Conservation (phyloP, 2,888 invertebrate species). For the Nysson spinosus region DNA sequence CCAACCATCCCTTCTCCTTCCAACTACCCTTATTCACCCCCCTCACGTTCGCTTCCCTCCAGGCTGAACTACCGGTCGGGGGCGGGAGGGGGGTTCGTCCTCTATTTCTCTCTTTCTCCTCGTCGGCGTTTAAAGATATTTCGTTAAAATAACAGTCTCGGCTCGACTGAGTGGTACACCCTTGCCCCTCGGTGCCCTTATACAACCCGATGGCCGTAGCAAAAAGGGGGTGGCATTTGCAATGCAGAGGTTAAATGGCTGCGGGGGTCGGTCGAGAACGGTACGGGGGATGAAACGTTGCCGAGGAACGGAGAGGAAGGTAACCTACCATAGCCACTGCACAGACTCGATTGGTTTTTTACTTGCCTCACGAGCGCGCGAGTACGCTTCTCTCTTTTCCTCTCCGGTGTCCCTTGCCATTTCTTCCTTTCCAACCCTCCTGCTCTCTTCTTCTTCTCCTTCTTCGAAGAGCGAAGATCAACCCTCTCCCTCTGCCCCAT, state of each 20-base stretch:
- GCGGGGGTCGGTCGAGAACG: constrained; percentile 62
- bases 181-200: constrained; percentile 47
- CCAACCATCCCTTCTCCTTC: constrained; percentile 46
- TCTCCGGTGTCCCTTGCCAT: constrained; percentile 30
- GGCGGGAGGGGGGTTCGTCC: constrained; percentile 42
- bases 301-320: constrained; percentile 54
- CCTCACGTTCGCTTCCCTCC: constrained; percentile 31
- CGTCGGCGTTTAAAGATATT: constrained; percentile 76
- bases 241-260: constrained; percentile 78
- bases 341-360: constrained; percentile 77
- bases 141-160: constrained; percentile 77
- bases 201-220: constrained; percentile 58
- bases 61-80: constrained; percentile 45
- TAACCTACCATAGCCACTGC: constrained; percentile 63
- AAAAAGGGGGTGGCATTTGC: constrained; percentile 77
- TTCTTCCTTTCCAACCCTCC: constrained; percentile 27
- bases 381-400: no score
- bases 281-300: constrained; percentile 39
- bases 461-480: constrained; percentile 15
- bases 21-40: constrained; percentile 15
- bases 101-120: constrained; percentile 49
- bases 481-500: constrained; percentile 19
- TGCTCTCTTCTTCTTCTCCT: constrained; percentile 24
- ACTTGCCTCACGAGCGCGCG: constrained; percentile 64
- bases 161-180: constrained; percentile 53